phyloP scores from a whole-genome alignment of 2,797 vertebrate genomes.

The Graptemys geographica region DNA sequence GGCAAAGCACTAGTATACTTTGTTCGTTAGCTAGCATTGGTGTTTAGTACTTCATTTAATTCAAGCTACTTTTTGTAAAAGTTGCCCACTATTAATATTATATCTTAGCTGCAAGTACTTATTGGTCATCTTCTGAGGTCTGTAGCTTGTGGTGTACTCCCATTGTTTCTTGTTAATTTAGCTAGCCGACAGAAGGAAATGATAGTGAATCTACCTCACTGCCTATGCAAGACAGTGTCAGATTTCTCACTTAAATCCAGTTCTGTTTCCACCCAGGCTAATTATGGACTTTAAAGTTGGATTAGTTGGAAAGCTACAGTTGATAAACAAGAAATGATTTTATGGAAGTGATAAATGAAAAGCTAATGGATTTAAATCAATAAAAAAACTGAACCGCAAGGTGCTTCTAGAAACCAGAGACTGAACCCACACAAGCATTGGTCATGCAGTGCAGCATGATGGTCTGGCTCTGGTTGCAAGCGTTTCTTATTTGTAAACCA shows the following conservation, averaged over 20 bases:
- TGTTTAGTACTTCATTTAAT: constrained; percentile 58
- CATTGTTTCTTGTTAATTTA: constrained; percentile 69
- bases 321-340: constrained; percentile 49
- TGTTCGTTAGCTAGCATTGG: constrained; percentile 21
- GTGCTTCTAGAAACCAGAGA: fast-evolving
- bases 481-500: neutral
- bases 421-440: neutral
- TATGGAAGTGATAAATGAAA: constrained; percentile 49
- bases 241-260: constrained; percentile 60
- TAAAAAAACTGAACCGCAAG: neutral
- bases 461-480: neutral
- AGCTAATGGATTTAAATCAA: neutral
- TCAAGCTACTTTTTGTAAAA: constrained; percentile 49
- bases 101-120: constrained; percentile 69
- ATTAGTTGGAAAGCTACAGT: constrained; percentile 52
- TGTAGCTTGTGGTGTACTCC: constrained; percentile 67
- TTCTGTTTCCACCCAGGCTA: constrained; percentile 51
- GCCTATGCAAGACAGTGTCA: constrained; percentile 52
- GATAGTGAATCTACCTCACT: constrained; percentile 58
- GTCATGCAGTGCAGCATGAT: fast-evolving
- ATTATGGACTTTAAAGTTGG: constrained; percentile 66
- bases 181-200: constrained; percentile 46
- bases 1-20: constrained; percentile 5
- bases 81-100: constrained; percentile 66
- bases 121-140: constrained; percentile 64